Percentiles rank a stretch among this genome's conserved stretches.
These are phyloP conservation scores for Pristionchus entomophagus DNA, from an alignment of 2,888 invertebrate species.

Conservation along the genomic window DNA sequence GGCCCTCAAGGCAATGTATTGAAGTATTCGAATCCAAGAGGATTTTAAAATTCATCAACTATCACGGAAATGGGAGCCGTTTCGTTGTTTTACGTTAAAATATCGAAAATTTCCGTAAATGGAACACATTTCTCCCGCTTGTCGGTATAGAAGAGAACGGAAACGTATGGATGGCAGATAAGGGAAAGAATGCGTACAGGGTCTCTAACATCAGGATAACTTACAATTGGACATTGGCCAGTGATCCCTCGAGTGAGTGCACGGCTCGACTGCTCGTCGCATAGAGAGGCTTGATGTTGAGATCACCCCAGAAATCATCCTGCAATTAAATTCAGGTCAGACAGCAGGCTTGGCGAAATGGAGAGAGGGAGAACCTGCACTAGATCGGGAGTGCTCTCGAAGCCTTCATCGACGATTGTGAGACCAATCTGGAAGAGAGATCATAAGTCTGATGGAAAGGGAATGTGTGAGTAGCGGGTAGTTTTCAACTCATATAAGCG, in stretches of 20 bases:
- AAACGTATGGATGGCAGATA: too few relatives aligned
- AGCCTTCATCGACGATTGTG: constrained; percentile 45
- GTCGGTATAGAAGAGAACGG: too few relatives aligned
- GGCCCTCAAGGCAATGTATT: too few relatives aligned
- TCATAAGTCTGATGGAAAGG: not conserved
- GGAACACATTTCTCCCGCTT: not conserved
- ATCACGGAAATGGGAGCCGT: too few relatives aligned
- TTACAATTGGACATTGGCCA: constrained; percentile 23
- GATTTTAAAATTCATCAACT: too few relatives aligned
- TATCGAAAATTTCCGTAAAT: not conserved
- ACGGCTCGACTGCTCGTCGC: constrained; percentile 3
- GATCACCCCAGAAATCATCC: constrained; percentile 40
- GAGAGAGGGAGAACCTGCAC: not conserved
- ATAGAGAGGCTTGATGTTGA: constrained; percentile 35
- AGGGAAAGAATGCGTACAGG: too few relatives aligned
- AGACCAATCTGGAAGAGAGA: constrained; percentile 43
- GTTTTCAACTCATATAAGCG: too few relatives aligned
- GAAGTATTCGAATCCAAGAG: too few relatives aligned
- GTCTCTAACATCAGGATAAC: not conserved
- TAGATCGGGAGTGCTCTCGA: constrained; percentile 45
- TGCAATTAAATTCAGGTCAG: not conserved
- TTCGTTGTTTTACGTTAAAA: too few relatives aligned
- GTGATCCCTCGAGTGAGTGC: not conserved
- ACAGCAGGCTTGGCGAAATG: too few relatives aligned
- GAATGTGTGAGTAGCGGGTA: not conserved